Evolutionary conservation across 2,113 vertebrate species (phyloP).

Genomic region (Macroglossus sobrinus): DNA sequence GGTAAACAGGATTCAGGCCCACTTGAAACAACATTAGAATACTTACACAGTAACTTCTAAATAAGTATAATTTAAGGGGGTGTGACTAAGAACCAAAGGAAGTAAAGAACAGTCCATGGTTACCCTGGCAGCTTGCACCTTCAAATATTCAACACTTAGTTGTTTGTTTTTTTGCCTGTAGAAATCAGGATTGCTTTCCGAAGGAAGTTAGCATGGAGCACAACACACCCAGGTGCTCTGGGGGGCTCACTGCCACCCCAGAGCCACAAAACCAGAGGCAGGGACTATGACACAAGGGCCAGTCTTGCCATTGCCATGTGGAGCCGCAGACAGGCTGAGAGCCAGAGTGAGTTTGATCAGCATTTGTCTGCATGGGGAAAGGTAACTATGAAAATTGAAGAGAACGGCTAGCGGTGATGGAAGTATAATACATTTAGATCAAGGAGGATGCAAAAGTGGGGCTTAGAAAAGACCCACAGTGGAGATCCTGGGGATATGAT

Average conservation of each 20-base stretch:
- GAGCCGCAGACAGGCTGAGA: constrained; percentile 38
- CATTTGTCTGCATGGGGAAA: constrained; percentile 40
- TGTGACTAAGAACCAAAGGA: background rate
- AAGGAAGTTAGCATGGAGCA: background rate
- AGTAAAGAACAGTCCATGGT: background rate
- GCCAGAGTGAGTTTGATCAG: background rate
- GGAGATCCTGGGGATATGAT: constrained; percentile 57
- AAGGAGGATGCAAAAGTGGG: constrained; percentile 42
- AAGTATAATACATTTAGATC: constrained; percentile 34
- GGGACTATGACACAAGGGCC: background rate
- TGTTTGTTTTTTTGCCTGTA: constrained; percentile 5
- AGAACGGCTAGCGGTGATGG: constrained; percentile 58
- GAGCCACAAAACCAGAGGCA: background rate
- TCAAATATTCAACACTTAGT: background rate
- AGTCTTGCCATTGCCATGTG: background rate
- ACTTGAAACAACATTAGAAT: background rate
- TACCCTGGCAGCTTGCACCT: background rate
- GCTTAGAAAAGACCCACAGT: constrained; percentile 38
- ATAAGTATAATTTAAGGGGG: background rate
- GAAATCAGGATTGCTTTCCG: background rate
- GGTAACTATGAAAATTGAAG: constrained; percentile 52
- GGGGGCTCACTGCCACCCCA: background rate
- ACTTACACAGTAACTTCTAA: background rate
- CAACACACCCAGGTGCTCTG: background rate
- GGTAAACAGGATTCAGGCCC: background rate